Evolutionary conservation across 2,113 vertebrate species (phyloP).

Genomic region (Pluvianellus socialis): DNA sequence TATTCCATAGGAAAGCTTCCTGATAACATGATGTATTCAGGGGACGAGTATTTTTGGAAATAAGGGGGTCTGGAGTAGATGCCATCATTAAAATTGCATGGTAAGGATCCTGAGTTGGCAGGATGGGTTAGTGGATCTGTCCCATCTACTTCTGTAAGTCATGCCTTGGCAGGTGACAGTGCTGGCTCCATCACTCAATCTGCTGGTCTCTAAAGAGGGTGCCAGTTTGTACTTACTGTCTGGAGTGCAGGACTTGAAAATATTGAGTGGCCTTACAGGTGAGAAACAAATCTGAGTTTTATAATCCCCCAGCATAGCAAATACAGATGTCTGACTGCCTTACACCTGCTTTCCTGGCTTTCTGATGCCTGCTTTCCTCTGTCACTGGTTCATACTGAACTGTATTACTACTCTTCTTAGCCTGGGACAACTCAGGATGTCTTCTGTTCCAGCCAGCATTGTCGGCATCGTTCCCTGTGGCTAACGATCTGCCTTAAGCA

Average conservation of each 20-base stretch:
- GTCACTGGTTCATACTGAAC: neutral
- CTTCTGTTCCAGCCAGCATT: neutral
- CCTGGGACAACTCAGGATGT: neutral
- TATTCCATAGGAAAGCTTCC: neutral
- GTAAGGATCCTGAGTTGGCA: neutral
- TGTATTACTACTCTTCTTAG: fast-evolving
- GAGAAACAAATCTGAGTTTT: neutral
- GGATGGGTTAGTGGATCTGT: neutral
- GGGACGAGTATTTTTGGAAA: neutral
- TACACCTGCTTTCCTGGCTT: neutral
- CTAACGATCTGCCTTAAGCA: neutral
- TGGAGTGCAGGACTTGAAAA: neutral
- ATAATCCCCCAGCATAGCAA: neutral
- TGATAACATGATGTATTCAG: neutral
- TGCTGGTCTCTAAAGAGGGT: neutral
- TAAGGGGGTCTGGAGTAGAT: neutral
- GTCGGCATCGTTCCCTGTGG: neutral
- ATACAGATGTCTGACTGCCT: neutral
- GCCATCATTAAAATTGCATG: neutral
- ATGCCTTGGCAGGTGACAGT: neutral
- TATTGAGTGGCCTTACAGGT: neutral
- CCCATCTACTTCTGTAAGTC: neutral
- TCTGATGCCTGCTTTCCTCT: neutral
- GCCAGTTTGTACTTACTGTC: neutral
- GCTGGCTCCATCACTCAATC: neutral